A percentile compares a stretch with the other conserved stretches of the same genome.
Conservation (phyloP, 37 sponge, comb jelly and placozoan genomes). For the Ephydatia muelleri region DNA sequence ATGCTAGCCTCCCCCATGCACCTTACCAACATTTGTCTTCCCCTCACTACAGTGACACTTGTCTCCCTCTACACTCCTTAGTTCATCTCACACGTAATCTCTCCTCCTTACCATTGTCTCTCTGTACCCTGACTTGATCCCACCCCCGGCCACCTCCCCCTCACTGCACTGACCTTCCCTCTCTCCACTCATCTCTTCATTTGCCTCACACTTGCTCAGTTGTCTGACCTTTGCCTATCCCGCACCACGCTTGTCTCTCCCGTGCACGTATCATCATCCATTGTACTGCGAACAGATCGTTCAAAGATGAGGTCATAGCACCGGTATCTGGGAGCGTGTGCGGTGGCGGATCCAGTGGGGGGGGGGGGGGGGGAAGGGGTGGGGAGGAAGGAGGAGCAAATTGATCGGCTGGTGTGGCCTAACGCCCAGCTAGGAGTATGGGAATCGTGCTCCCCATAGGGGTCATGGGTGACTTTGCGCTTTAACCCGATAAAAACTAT, state of each 20-base stretch:
- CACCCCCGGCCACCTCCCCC: background rate
- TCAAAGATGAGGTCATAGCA: background rate
- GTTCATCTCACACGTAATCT: background rate
- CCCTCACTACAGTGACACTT: slow-evolving; percentile 9
- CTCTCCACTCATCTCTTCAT: background rate
- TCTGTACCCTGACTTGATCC: background rate
- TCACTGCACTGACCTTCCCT: background rate
- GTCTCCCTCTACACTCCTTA: background rate
- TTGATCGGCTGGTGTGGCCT: no score
- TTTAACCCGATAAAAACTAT: no score
- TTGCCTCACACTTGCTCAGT: background rate
- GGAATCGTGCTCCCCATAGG: no score
- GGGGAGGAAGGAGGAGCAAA: no score
- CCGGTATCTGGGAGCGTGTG: background rate
- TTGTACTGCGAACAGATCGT: background rate
- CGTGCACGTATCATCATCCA: background rate
- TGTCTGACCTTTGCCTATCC: no score
- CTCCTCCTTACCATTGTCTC: background rate
- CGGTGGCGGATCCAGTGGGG: no score
- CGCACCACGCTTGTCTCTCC: background rate
- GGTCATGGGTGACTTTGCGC: no score
- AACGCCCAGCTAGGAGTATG: no score
- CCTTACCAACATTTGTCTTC: slow-evolving; percentile 3
- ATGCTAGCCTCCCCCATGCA: no score
- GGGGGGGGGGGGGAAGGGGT: no score